Evolutionary conservation across 2,113 vertebrate species (phyloP), one percentile per base, ranked within the genome.

Genomic region (Chaetura pelagica): DNA sequence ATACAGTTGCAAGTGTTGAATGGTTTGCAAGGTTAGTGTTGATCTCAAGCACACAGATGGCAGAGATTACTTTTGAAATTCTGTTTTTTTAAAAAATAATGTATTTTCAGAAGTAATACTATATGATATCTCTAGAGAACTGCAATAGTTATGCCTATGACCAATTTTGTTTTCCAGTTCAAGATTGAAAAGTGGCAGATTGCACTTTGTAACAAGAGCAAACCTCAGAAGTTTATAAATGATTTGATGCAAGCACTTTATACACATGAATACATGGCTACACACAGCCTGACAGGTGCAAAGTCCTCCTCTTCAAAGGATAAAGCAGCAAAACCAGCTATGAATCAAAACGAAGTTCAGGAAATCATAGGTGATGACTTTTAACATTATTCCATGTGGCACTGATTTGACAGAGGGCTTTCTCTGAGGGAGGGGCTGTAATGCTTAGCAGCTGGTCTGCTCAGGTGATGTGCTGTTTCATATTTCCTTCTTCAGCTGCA

Each of bases 181-280:
- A 98, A 98, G 97, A 98, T 98, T 19, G 97, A 98, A 95, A 98
- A 97, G 90, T 98, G 98, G 98, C 98, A 98, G 97, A 98, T 98
- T 72, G 97, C 97, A 79, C 97, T 97, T 77, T 98, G 98, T 87
- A 98, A 98, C 97, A 98, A 98, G 94, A 98, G 97, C 97, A 98
- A 98, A 90, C 97, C 97, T 97, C 98, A 98, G 30, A 98, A 98
- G 90, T 98, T 98, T 94, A 97, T 98, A 95, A 98, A 98, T 72
- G 97, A 98, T 66, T 96, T 98, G 97, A 98, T 98, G 98, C 98
- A 98, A 97, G 97, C 97, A 55, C 98, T 98, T 95, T 98, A 98
- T 83, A 97, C 98, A 64, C 97, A 97, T 16, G 98, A 98, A 73
- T 98, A 98, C 75, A 98, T 98, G 97, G 98, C 98, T 35, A 98